These are phyloP conservation scores for Actias luna DNA, from an alignment of 2,888 invertebrate species.

Conservation along the genomic window DNA sequence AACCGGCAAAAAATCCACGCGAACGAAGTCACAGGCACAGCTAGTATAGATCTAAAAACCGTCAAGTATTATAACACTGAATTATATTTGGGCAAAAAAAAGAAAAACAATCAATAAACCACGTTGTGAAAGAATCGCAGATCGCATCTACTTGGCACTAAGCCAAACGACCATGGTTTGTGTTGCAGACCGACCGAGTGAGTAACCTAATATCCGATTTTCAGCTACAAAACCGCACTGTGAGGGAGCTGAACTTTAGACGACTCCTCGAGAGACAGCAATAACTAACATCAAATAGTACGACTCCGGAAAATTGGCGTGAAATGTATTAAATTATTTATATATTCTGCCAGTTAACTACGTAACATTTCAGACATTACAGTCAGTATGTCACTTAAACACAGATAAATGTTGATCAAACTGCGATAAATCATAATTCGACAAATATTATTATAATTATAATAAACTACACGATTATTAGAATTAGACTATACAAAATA, in stretches of 20 bases:
- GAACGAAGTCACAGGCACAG: too few relatives aligned
- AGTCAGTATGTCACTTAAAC: too few relatives aligned
- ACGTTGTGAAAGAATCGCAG: background rate
- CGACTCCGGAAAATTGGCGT: background rate
- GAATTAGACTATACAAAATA: too few relatives aligned
- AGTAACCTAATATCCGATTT: background rate
- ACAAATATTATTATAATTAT: too few relatives aligned
- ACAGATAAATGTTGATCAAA: too few relatives aligned
- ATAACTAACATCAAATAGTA: background rate
- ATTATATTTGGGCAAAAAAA: too few relatives aligned
- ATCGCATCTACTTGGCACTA: slow-evolving; percentile 2
- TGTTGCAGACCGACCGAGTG: background rate
- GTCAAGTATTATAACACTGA: too few relatives aligned
- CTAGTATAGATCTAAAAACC: too few relatives aligned
- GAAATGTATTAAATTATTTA: background rate
- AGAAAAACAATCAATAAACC: background rate
- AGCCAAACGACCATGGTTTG: background rate
- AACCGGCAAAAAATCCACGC: too few relatives aligned
- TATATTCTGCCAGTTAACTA: background rate
- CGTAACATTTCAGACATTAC: background rate
- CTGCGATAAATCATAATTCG: too few relatives aligned
- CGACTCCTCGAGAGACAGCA: background rate
- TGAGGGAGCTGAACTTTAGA: background rate
- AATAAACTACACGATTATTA: too few relatives aligned
- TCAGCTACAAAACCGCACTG: background rate